Evolutionary conservation across 2,888 invertebrate species (phyloP).

Genomic region (Meandrusa payeni): DNA sequence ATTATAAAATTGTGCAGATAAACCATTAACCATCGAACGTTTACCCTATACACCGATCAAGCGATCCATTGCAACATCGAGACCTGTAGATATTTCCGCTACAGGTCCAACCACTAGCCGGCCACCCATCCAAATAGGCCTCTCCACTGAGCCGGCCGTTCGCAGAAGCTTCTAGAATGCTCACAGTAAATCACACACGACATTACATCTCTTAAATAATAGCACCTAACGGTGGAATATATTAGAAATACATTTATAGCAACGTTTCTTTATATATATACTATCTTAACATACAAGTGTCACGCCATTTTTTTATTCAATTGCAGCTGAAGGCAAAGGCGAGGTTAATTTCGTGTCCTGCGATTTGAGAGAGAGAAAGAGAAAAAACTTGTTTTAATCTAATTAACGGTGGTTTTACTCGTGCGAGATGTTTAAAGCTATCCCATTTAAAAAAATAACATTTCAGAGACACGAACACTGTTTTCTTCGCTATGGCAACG

Average conservation of each 20-base stretch:
- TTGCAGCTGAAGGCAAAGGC: conserved; percentile 17
- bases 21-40: conserved; percentile 1
- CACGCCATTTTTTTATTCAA: conserved; percentile 25
- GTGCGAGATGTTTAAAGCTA: conserved; percentile 75
- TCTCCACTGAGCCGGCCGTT: too few relatives aligned
- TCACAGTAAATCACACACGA: conserved; percentile 26
- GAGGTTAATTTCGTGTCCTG: conserved; percentile 55
- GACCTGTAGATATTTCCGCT: too few relatives aligned
- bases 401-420: conserved; percentile 74
- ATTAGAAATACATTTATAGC: conserved; percentile 41
- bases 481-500: conserved; percentile 70
- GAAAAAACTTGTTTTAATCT: conserved; percentile 48
- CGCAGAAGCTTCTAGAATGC: conserved; percentile 5
- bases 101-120: too few relatives aligned
- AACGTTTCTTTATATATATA: conserved; percentile 45
- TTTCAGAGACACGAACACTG: conserved; percentile 47
- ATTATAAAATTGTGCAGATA: conserved; percentile 19
- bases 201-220: conserved; percentile 56
- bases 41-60: conserved; percentile 20
- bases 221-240: conserved; percentile 71
- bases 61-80: conserved; percentile 5
- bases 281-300: conserved; percentile 31
- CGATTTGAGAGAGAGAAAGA: conserved; percentile 40
- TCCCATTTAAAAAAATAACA: conserved; percentile 35
- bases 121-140: too few relatives aligned